Evolutionary conservation across 2,888 invertebrate genomes (phyloP).

Genomic region (Nesidiocoris tenuis): DNA sequence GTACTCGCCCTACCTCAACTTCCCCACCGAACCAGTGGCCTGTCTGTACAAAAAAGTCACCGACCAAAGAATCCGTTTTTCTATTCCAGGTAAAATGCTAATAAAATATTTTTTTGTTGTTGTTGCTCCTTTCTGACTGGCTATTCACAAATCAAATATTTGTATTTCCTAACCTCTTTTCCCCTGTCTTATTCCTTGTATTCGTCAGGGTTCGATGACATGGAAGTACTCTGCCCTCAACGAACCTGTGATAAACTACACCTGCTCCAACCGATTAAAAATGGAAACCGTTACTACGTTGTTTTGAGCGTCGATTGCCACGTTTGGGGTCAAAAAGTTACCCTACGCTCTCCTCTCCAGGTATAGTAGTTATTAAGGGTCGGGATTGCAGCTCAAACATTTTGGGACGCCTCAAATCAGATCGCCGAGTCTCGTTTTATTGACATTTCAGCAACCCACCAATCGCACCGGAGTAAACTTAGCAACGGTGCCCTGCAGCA

Average conservation of each 20-base stretch:
- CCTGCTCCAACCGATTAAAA: slow-evolving; percentile 63
- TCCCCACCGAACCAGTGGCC: slow-evolving; percentile 59
- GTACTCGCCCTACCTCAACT: slow-evolving; percentile 55
- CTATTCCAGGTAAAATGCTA: slow-evolving; percentile 61
- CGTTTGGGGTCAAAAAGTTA: slow-evolving; percentile 62
- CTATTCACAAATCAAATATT: not conserved
- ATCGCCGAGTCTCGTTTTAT: too few species aligned
- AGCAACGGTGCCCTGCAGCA: too few species aligned
- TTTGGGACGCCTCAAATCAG: too few species aligned
- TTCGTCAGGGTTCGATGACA: slow-evolving; percentile 59
- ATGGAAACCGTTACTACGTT: slow-evolving; percentile 67
- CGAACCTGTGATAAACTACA: slow-evolving; percentile 65
- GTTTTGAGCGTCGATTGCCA: slow-evolving; percentile 66
- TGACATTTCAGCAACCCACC: too few species aligned
- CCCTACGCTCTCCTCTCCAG: slow-evolving; percentile 73
- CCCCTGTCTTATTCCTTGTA: not conserved
- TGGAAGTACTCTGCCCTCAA: slow-evolving; percentile 66
- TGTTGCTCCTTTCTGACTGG: not conserved
- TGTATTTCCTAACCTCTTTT: not conserved
- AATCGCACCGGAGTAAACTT: too few species aligned
- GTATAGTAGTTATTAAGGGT: too few species aligned
- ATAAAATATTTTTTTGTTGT: too few species aligned
- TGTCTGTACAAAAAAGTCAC: slow-evolving; percentile 65
- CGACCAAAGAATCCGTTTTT: slow-evolving; percentile 65
- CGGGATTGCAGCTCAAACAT: too few species aligned